Percentiles rank a stretch among this genome's conserved stretches.
These are phyloP conservation scores for Lagodon rhomboides DNA, from an alignment of 2,797 vertebrate species.

Conservation along the genomic window DNA sequence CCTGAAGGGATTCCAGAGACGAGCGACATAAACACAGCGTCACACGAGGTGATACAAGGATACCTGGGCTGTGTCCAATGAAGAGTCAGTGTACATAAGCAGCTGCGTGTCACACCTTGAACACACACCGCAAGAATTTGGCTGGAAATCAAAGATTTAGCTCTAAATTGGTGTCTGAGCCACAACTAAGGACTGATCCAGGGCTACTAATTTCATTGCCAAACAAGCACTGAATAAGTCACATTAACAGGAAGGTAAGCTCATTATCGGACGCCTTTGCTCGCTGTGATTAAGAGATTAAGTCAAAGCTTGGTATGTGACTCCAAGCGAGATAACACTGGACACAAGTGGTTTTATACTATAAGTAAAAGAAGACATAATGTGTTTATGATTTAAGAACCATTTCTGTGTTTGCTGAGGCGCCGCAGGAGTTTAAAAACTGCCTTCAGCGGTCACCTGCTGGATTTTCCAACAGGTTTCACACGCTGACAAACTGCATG, in stretches of 20 bases:
- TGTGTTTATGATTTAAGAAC: neutral
- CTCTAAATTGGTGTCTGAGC: neutral
- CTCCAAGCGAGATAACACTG: neutral
- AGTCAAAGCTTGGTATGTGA: neutral
- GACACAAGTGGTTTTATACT: neutral
- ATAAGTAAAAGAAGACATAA: neutral
- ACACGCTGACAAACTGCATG: no score
- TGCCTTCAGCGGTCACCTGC: no score
- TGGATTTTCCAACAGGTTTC: neutral
- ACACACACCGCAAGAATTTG: neutral
- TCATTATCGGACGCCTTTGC: neutral
- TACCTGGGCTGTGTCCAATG: neutral
- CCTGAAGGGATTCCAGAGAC: neutral
- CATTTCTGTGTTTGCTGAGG: neutral
- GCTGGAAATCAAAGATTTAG: neutral
- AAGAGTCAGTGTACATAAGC: neutral
- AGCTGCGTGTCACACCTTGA: neutral
- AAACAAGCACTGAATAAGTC: slow-evolving; percentile 8
- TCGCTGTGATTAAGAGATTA: slow-evolving; percentile 5
- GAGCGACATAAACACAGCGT: neutral
- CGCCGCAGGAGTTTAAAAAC: neutral
- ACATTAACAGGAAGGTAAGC: neutral
- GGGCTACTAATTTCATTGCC: neutral
- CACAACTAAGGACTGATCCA: neutral
- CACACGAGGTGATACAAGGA: neutral